These are phyloP conservation scores for Atethmia centrago DNA, from an alignment of 2,888 invertebrate species.

Conservation along the genomic window DNA sequence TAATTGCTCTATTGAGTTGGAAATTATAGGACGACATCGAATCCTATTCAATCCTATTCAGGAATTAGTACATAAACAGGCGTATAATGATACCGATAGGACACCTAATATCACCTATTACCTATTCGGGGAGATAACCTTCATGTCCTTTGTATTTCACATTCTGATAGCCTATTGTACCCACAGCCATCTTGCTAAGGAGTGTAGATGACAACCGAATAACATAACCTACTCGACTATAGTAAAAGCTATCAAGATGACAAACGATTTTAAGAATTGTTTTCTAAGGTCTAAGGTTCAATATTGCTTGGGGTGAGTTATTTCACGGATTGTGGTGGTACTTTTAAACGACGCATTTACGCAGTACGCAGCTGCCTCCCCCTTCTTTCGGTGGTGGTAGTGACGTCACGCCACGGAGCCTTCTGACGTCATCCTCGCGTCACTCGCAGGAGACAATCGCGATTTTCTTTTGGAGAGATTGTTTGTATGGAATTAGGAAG, in stretches of 20 bases:
- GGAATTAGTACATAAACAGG: slow-evolving; percentile 14
- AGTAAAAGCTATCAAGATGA: not conserved
- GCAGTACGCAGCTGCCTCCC: slow-evolving; percentile 70
- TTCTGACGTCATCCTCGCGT: slow-evolving; percentile 68
- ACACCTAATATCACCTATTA: slow-evolving; percentile 15
- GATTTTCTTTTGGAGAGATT: slow-evolving; percentile 43
- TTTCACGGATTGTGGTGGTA: slow-evolving; percentile 33
- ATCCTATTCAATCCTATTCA: slow-evolving; percentile 34
- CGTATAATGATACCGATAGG: not conserved
- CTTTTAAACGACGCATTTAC: slow-evolving; percentile 70
- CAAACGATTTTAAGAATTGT: slow-evolving; percentile 25
- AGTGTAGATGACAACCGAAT: slow-evolving; percentile 57
- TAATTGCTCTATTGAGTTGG: slow-evolving; percentile 50
- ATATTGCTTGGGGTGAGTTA: not conserved
- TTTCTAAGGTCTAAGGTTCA: not conserved
- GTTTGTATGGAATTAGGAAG: slow-evolving; percentile 36
- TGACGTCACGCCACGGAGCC: slow-evolving; percentile 72
- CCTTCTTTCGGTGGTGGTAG: slow-evolving; percentile 38
- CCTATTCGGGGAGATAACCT: slow-evolving; percentile 1
- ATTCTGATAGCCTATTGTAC: slow-evolving; percentile 21
- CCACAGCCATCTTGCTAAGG: slow-evolving; percentile 41
- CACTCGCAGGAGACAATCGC: slow-evolving; percentile 56
- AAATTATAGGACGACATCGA: slow-evolving; percentile 22
- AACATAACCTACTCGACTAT: slow-evolving; percentile 52
- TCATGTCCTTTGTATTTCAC: slow-evolving; percentile 29